Conservation (phyloP, 2,113 vertebrate species). For the Rhagologus leucostigma region DNA sequence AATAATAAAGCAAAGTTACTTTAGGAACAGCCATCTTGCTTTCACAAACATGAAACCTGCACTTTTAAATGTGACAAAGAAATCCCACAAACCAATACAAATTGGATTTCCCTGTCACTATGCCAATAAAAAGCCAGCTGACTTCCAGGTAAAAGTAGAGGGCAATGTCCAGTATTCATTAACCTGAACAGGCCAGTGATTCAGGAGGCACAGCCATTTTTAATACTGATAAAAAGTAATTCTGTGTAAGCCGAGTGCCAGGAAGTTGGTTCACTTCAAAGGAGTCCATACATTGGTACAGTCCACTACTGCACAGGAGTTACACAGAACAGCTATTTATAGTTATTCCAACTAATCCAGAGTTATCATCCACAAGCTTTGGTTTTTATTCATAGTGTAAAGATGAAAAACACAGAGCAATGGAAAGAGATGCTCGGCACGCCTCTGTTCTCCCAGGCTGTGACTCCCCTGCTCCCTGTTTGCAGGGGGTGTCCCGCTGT, state of each 20-base stretch:
- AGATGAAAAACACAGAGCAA: neutral
- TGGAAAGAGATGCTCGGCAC: neutral
- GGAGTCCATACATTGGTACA: neutral
- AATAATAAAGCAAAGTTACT: neutral
- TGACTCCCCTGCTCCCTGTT: neutral
- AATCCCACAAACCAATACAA: neutral
- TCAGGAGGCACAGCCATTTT: neutral
- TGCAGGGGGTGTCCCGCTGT: rapidly evolving
- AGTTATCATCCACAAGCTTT: neutral
- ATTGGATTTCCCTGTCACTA: neutral
- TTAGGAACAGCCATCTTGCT: neutral
- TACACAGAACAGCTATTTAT: neutral
- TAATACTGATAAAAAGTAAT: neutral
- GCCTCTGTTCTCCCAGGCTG: neutral
- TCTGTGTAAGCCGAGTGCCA: neutral
- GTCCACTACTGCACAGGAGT: neutral
- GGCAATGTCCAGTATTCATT: neutral
- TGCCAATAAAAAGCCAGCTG: neutral
- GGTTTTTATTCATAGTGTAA: neutral
- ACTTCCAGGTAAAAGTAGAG: neutral
- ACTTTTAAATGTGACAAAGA: neutral
- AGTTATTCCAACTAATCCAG: neutral
- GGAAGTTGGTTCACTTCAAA: neutral
- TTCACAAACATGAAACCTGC: neutral
- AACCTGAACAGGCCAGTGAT: neutral